A percentile compares a stretch with the other conserved stretches of the same genome.
Evolutionary conservation across 2,888 invertebrate genomes (phyloP).

Genomic region (Smittia sp.): DNA sequence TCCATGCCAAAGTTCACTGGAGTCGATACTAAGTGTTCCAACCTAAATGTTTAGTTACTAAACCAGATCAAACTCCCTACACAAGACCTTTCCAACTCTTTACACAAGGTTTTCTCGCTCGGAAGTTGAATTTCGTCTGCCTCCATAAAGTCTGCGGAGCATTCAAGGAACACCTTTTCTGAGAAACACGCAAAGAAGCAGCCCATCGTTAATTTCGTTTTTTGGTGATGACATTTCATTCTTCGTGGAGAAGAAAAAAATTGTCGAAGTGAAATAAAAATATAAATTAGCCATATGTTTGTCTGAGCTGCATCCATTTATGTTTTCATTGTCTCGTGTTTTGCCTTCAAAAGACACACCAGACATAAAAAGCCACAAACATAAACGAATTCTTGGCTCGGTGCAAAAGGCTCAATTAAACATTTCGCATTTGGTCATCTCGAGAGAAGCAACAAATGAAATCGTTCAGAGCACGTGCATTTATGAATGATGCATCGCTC

Average conservation of each 20-base stretch:
- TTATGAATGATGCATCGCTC: constrained; percentile 29
- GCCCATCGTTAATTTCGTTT: neutral
- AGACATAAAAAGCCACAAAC: constrained; percentile 32
- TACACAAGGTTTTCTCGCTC: no score
- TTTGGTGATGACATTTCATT: constrained; percentile 3
- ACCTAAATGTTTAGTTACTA: no score
- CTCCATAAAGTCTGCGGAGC: neutral
- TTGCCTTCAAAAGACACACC: constrained; percentile 23
- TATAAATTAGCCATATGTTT: constrained; percentile 37
- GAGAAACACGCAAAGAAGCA: neutral
- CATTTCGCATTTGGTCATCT: neutral
- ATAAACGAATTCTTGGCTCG: constrained; percentile 7
- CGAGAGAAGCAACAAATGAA: neutral
- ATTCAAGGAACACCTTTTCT: neutral
- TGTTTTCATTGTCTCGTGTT: constrained; percentile 2
- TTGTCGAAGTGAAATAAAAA: neutral
- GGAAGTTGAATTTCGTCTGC: neutral
- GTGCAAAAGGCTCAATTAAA: constrained; percentile 27
- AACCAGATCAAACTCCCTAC: no score
- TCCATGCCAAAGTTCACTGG: no score
- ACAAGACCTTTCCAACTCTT: no score
- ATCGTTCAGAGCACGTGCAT: constrained; percentile 2
- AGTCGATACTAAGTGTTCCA: no score
- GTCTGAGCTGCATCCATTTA: constrained; percentile 26
- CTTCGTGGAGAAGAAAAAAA: neutral